A percentile compares a stretch with the other conserved stretches of the same genome.
phyloP scores from a whole-genome alignment of 2,888 invertebrate genomes.

The Onthophagus sagittarius region DNA sequence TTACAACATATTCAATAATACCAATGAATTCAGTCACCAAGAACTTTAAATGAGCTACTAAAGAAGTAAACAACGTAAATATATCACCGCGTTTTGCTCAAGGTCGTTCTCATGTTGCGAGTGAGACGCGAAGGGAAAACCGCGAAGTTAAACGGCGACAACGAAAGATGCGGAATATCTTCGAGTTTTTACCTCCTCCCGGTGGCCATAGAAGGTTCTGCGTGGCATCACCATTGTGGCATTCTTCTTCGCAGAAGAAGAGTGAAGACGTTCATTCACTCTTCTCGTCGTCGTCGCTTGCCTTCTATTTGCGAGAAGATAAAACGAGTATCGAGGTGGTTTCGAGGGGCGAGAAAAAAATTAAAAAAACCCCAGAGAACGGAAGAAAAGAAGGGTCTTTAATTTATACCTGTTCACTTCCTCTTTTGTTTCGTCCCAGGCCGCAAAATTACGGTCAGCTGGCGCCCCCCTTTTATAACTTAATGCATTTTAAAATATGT shows the following conservation, averaged over 20 bases:
- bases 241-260: neutral
- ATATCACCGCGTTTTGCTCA: neutral
- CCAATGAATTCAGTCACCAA: neutral
- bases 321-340: neutral
- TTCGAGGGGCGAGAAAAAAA: neutral
- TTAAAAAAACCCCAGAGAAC: neutral
- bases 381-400: neutral
- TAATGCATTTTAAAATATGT: conserved; percentile 33
- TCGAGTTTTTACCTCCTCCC: neutral
- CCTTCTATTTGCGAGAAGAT: neutral
- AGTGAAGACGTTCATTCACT: neutral
- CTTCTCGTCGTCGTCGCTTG: neutral
- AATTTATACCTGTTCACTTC: conserved; percentile 6
- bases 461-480: conserved; percentile 27
- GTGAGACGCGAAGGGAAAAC: neutral
- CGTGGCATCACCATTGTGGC: neutral
- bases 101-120: neutral
- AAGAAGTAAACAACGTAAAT: neutral
- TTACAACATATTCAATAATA: neutral
- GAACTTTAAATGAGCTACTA: neutral
- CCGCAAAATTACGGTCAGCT: conserved; percentile 25
- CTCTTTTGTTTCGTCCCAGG: neutral
- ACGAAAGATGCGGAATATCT: neutral
- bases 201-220: neutral
- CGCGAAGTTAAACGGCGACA: neutral